Evolutionary conservation across 1,140 invertebrate genomes (phyloP).

Genomic region (Piezodorus guildinii): DNA sequence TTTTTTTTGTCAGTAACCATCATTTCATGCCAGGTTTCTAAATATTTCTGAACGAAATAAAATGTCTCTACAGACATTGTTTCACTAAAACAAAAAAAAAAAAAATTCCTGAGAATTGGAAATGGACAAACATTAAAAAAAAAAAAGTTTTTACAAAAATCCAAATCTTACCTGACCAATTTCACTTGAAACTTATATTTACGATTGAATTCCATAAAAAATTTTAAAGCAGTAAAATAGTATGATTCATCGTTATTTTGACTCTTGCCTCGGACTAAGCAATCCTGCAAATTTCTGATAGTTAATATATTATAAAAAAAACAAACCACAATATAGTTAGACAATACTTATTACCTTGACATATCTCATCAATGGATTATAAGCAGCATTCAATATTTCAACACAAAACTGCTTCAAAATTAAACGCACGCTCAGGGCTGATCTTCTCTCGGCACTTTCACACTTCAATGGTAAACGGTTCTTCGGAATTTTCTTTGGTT

Average conservation of each 20-base stretch:
- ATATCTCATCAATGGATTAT: slow-evolving; percentile 80
- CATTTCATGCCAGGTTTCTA: slow-evolving; percentile 82
- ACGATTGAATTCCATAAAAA: slow-evolving; percentile 97
- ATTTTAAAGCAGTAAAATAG: slow-evolving; percentile 86
- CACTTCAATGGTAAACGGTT: slow-evolving; percentile 49
- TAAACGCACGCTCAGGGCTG: slow-evolving; percentile 67
- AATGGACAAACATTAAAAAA: slow-evolving; percentile 10
- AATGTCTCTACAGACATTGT: slow-evolving; percentile 81
- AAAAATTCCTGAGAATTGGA: slow-evolving; percentile 6
- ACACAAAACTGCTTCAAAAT: slow-evolving; percentile 90
- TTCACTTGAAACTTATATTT: slow-evolving; percentile 72
- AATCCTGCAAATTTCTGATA: slow-evolving; percentile 34
- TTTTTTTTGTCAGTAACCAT: slow-evolving; percentile 79
- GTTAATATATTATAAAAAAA: slow-evolving; percentile 15
- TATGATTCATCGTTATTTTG: slow-evolving; percentile 78
- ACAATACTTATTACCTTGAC: slow-evolving; percentile 43
- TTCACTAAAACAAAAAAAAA: slow-evolving; percentile 48
- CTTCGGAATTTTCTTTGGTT: slow-evolving; percentile 49
- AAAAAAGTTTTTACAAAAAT: too few species aligned
- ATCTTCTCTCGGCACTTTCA: slow-evolving; percentile 47
- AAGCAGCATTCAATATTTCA: slow-evolving; percentile 81
- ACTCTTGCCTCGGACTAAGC: slow-evolving; percentile 45
- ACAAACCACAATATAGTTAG: not conserved
- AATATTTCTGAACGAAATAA: slow-evolving; percentile 84
- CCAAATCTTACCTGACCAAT: slow-evolving; percentile 77